A percentile compares a stretch with the other conserved stretches of the same genome.
Conservation (phyloP, 2,113 vertebrate species). For the Bujurquina vittata region DNA sequence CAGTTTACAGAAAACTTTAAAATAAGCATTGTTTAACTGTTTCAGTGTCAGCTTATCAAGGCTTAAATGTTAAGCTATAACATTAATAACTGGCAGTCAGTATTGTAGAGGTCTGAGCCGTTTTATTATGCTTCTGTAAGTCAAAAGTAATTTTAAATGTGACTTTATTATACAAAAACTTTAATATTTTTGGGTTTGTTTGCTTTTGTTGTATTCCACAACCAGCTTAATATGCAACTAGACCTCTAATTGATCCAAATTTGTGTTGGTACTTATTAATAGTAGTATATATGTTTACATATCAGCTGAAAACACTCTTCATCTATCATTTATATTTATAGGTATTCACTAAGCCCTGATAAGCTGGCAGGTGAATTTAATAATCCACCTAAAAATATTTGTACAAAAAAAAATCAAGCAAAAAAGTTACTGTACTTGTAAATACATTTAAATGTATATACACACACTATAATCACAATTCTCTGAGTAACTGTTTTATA, state of each 20-base stretch:
- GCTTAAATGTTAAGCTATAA: slow-evolving; percentile 50
- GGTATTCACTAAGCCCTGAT: slow-evolving; percentile 68
- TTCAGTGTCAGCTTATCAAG: slow-evolving; percentile 68
- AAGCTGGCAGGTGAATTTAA: slow-evolving; percentile 72
- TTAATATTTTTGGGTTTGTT: slow-evolving; percentile 45
- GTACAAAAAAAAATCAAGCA: slow-evolving; percentile 71
- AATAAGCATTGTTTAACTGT: slow-evolving; percentile 43
- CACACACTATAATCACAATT: slow-evolving; percentile 66
- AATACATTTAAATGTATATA: slow-evolving; percentile 76
- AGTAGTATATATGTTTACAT: slow-evolving; percentile 62
- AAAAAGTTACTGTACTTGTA: slow-evolving; percentile 70
- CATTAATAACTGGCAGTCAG: slow-evolving; percentile 48
- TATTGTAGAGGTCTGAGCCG: slow-evolving; percentile 57
- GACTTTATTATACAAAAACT: slow-evolving; percentile 48
- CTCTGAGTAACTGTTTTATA: slow-evolving; percentile 76
- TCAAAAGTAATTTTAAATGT: slow-evolving; percentile 49
- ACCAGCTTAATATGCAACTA: slow-evolving; percentile 75
- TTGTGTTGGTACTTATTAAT: slow-evolving; percentile 54
- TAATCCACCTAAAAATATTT: slow-evolving; percentile 67
- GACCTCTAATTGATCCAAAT: slow-evolving; percentile 58
- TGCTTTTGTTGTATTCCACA: slow-evolving; percentile 56
- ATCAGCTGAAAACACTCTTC: slow-evolving; percentile 46
- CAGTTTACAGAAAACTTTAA: slow-evolving; percentile 61
- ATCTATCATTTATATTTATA: slow-evolving; percentile 59
- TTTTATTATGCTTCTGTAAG: slow-evolving; percentile 57